Evolutionary conservation across 2,113 vertebrate genomes (phyloP), one percentile per base, ranked within the genome.

Genomic region (Pelusios castaneus): DNA sequence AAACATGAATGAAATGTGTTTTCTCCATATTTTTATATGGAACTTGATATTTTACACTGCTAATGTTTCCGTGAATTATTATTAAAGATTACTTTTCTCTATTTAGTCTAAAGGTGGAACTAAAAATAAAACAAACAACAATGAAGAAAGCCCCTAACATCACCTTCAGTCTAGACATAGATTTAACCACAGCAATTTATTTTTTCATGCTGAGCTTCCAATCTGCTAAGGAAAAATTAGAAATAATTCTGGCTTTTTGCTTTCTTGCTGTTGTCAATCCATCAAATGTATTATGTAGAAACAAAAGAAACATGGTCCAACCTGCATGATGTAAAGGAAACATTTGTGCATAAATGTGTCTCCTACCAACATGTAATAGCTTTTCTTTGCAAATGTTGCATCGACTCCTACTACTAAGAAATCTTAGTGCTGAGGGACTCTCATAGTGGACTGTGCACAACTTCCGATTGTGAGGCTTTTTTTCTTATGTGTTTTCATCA

Each of bases 1-100:
- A 97, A 95, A 95, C 93, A 95, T 90, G 95, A 98, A 97, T 91
- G 87, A 98, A 97, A 94, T 34, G 80, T 84, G 31, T 80, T 97
- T 93, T 75, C 94, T 97, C 97, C 49, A 75, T 92, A 51, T 60
- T 56, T 79, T 95, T 86, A 93, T 87, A 96, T 95, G 88, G 89
- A 97, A 96, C 63, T 82, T 97, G 96, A 96, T 96, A 97, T 97
- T 97, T 97, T 93, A 91, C 82, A 85, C 49, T 55, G 54, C 88
- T 55, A 70, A 51, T 55, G 63, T 87, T 55, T n/a, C 25, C 43
- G 45, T 84, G 67, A 63, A 52, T 55, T 91, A 70, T 78, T 87
- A 87, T 83, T 83, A 55, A 51, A 51, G 78, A 91, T 70, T 88
- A 83, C 83, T 88, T 41, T 79, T 89, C 31, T 47, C 22, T 63